phyloP scores from a whole-genome alignment of 2,113 vertebrate genomes.

The Nycticryphes semicollaris region DNA sequence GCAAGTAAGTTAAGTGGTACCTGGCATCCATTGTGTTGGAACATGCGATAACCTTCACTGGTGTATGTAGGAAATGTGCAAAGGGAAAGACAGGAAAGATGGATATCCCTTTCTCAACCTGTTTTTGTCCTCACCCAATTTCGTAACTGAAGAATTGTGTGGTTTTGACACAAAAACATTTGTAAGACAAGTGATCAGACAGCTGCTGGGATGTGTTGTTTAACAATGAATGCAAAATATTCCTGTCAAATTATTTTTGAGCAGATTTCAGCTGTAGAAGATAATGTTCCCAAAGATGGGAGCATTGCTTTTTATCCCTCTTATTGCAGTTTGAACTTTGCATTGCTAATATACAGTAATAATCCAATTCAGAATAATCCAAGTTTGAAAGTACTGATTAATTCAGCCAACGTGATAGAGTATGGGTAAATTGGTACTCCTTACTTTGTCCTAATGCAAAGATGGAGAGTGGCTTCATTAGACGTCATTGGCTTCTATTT shows the following conservation, averaged over 20 bases:
- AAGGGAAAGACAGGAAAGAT: slow-evolving; percentile 39
- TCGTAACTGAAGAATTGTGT: not conserved
- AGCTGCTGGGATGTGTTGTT: not conserved
- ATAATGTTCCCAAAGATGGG: not conserved
- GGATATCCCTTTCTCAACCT: slow-evolving; percentile 43
- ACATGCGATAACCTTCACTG: not conserved
- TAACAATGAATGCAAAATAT: not conserved
- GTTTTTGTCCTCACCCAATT: slow-evolving; percentile 3
- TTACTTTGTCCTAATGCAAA: not conserved
- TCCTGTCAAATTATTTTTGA: not conserved
- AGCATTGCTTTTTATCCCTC: not conserved
- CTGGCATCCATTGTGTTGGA: not conserved
- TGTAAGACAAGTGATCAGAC: not conserved
- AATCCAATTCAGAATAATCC: not conserved
- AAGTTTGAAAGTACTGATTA: not conserved
- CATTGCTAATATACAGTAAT: not conserved
- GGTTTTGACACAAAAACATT: slow-evolving; percentile 21
- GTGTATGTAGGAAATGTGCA: slow-evolving; percentile 26
- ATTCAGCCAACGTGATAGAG: not conserved
- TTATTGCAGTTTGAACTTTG: not conserved
- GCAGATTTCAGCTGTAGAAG: not conserved
- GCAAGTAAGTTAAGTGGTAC: not conserved
- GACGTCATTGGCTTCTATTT: not conserved
- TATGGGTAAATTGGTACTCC: not conserved
- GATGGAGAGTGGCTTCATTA: not conserved